Evolutionary conservation across 2,113 vertebrate genomes (phyloP).

Genomic region (Fregata magnificens): DNA sequence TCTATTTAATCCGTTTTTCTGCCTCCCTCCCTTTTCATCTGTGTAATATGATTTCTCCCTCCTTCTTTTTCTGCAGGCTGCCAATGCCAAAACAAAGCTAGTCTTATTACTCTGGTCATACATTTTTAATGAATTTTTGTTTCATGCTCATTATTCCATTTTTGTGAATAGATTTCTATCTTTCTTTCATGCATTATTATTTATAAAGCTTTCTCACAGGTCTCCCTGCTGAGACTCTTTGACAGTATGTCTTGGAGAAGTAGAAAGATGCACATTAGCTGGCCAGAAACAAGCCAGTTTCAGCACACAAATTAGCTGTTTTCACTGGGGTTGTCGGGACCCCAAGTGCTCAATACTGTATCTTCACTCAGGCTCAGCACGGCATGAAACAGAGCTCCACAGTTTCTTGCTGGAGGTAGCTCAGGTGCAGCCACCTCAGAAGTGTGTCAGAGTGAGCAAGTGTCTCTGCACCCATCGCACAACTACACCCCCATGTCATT

Average conservation of each 20-base stretch:
- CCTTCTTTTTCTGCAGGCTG: not conserved
- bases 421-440: not conserved
- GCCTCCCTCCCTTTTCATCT: constrained; percentile 14
- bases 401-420: not conserved
- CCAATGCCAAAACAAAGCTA: constrained; percentile 38
- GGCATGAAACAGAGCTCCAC: not conserved
- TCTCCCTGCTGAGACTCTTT: not conserved
- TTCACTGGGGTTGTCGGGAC: not conserved
- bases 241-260: not conserved
- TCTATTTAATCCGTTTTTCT: constrained; percentile 18
- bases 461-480: not conserved
- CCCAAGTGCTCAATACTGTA: not conserved
- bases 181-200: constrained; percentile 24
- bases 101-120: constrained; percentile 32
- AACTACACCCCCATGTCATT: not conserved
- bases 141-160: not conserved
- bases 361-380: not conserved
- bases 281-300: not conserved
- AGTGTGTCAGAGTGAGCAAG: not conserved
- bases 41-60: not conserved
- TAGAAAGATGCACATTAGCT: not conserved
- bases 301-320: not conserved
- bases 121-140: constrained; percentile 61
- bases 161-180: constrained; percentile 34
- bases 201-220: constrained; percentile 13